Base-by-base conservation (phyloP, 2,888 invertebrate genomes). In the Subacronicta megacephala region DNA sequence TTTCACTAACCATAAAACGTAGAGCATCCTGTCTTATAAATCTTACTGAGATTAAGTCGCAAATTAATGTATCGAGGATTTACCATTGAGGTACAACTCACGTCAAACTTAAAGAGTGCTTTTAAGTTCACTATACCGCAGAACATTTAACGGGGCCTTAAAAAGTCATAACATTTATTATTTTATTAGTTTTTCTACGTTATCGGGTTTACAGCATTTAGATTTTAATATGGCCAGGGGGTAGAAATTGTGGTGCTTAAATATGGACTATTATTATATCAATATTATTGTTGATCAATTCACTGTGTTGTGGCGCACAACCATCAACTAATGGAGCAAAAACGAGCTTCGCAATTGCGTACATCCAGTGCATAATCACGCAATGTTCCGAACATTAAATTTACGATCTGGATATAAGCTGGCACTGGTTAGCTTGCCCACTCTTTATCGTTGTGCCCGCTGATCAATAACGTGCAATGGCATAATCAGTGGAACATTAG, bases 401-500 rank as follows among this genome's bases (percentile, higher is more conserved):
- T 75, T 77, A 64, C 71, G 56, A 56, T 33, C 37, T 23, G 18
- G 12, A 49, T 35, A 33, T 29, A 46, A 29, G 50, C 43, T 38
- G 13, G 31, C 33, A 35, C 35, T 63, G 40, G 40, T 40, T 42
- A 54, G 36, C 17, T 41, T 41, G 52, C 60, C 53, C 33, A 63
- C 44, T 51, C 53, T 56, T 57, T 72, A 65, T 62, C 63, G 57
- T 50, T 36, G 33, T 46, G 45, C 49, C 54, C 46, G 23, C 64
- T 65, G 67, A 78, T 76, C 76, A 77, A 85, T 85, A 80, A 83
- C 72, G 64, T 57, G 60, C 45, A 45, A 45, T 77, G 74, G 74
- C 80, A 81, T 83, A 82, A 87, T 83, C 80, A 76, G 65, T 56
- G 57, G 58, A 77, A 69, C 75, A 78, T 81, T 80, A 81, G 75